Conservation (phyloP, 1,140 invertebrate genomes). For the Grapholita molesta region DNA sequence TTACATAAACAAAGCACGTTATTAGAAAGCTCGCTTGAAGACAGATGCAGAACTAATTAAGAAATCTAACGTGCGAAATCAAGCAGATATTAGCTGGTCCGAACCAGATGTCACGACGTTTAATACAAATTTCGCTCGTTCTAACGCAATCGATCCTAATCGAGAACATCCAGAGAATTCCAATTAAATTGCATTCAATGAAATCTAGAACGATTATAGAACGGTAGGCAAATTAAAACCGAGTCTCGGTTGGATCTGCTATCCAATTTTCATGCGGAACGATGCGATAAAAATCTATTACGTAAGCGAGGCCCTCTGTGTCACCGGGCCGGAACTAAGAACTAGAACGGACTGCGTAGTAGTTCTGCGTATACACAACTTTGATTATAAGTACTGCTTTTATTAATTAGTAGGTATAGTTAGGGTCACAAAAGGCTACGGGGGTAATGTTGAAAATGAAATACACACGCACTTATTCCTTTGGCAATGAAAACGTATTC, state of each 20-base stretch:
- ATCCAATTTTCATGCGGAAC: constrained; percentile 61
- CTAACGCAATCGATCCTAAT: constrained; percentile 30
- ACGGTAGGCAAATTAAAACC: constrained; percentile 69
- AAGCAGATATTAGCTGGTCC: constrained; percentile 9
- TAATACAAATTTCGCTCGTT: constrained; percentile 19
- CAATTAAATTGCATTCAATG: constrained; percentile 71
- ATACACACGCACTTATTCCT: too few relatives aligned
- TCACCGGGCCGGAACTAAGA: constrained; percentile 30
- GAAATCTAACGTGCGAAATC: background rate
- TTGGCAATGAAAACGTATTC: too few relatives aligned
- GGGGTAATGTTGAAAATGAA: too few relatives aligned
- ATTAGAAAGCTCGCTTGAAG: too few relatives aligned
- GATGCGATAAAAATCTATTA: constrained; percentile 69
- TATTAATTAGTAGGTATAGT: too few relatives aligned
- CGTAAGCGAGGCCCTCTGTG: constrained; percentile 43
- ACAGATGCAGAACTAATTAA: constrained; percentile 7
- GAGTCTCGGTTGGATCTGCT: constrained; percentile 59
- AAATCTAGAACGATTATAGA: constrained; percentile 67
- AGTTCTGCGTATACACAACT: background rate
- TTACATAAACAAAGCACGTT: background rate
- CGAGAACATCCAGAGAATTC: constrained; percentile 43
- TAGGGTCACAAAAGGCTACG: too few relatives aligned
- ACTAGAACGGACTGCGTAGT: background rate
- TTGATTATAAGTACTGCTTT: too few relatives aligned
- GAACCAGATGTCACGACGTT: constrained; percentile 13